Base-by-base conservation (phyloP, 2,797 vertebrate species). In the Falco concolor region DNA sequence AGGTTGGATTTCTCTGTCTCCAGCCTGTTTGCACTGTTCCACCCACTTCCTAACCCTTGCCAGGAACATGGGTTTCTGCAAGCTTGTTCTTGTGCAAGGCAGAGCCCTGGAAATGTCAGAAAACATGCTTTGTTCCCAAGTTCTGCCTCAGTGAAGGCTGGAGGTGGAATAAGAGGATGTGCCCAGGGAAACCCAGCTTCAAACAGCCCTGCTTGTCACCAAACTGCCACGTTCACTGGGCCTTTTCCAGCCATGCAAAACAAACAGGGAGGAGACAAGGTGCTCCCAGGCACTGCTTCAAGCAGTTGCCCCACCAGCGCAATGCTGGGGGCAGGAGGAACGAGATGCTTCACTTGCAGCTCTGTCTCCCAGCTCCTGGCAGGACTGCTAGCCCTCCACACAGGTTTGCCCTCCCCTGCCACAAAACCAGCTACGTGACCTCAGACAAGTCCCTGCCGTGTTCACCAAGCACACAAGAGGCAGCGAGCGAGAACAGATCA, bases 11-110 rank as follows among this genome's bases (percentile, higher is more conserved):
- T 81, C 87, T 64, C 78, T 4, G 7, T 84, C 87, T 65, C 50
- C 80, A 91, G 93, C 79, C 88, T 74, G 80, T 93, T 90, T 28
- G 15, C 6, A 1, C 74, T 45, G 47, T 90, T 74, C 94, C 96
- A 84, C 95, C 96, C 95, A 87, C 72, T 73, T 45, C 67, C 14
- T 61, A 93, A 70, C 74, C 63, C 54, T 45, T 79, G 96, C 95
- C 96, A 96, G 86, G 67, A 82, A 45, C 67, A 82, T 49, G 80
- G 61, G 32, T 24, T 91, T 60, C 74, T 95, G 84, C 96, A 96
- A 93, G 96, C 88, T 95, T 0, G 13, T 82, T 95, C 95, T 95
- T 96, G 96, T 89, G 92, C 52, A 12, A 82, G 88, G 84, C 84
- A 94, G 67, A 97, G 77, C 74, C 42, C 74, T 89, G 90, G 74